A percentile compares a stretch with the other conserved stretches of the same genome.
phyloP scores from a whole-genome alignment of 2,888 invertebrate genomes.

The Muschampia plurimacula region DNA sequence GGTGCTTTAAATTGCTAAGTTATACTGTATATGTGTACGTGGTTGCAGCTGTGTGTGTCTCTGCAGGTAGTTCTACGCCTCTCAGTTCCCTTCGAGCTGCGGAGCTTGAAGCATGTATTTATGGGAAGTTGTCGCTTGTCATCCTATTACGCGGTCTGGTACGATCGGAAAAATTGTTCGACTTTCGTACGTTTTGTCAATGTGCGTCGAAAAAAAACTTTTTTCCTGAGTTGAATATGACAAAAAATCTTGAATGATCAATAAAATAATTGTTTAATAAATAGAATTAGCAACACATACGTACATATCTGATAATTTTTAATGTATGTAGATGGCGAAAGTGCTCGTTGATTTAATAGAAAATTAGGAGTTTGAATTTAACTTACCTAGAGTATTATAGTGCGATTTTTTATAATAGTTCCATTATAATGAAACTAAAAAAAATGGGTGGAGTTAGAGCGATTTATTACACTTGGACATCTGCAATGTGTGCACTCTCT shows the following conservation, averaged over 20 bases:
- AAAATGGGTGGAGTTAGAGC: no score
- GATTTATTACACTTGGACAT: no score
- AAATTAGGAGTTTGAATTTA: not conserved
- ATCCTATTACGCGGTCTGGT: conserved; percentile 33
- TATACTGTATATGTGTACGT: conserved; percentile 59
- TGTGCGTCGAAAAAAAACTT: not conserved
- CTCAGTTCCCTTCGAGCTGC: conserved; percentile 75
- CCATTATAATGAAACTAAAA: not conserved
- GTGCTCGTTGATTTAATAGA: not conserved
- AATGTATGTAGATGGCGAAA: not conserved
- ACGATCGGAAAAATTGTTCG: conserved; percentile 24
- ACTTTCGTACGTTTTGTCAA: not conserved
- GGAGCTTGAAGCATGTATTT: conserved; percentile 54
- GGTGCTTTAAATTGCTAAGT: conserved; percentile 74
- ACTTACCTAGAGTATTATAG: not conserved
- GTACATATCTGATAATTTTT: not conserved
- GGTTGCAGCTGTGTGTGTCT: conserved; percentile 73
- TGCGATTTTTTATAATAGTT: not conserved
- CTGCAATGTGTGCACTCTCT: no score
- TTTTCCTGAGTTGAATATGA: not conserved
- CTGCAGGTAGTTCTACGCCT: conserved; percentile 74
- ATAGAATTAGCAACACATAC: not conserved
- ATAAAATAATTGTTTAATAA: not conserved
- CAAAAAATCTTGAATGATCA: not conserved
- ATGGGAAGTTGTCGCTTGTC: conserved; percentile 36